Conservation (phyloP, 1,140 invertebrate species). For the Pseudomyrmex gracilis region DNA sequence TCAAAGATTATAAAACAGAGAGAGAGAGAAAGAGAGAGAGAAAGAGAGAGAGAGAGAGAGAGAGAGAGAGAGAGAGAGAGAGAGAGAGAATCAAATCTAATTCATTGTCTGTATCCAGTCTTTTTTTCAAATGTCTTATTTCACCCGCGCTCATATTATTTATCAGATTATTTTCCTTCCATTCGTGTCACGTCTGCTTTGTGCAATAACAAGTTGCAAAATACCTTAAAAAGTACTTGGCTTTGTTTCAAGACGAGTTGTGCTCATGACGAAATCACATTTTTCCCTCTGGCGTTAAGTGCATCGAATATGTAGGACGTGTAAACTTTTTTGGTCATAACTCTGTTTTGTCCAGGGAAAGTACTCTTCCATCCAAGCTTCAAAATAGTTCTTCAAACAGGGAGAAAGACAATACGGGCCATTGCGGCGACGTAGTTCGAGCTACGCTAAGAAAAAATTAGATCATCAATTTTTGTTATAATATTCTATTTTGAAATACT, state of each 20-base stretch:
- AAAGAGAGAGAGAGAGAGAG: too few species aligned
- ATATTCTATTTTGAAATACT: too few species aligned
- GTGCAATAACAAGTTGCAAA: conserved; percentile 30
- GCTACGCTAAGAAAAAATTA: background rate
- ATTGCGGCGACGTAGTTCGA: background rate
- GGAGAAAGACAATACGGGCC: background rate
- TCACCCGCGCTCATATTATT: too few species aligned
- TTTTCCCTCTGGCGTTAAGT: conserved; percentile 19
- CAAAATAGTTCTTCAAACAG: conserved; percentile 15
- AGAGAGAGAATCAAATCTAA: too few species aligned
- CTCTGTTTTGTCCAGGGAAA: background rate
- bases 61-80: too few species aligned
- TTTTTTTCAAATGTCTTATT: background rate
- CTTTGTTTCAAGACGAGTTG: conserved; percentile 28
- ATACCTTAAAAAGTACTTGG: conserved; percentile 28
- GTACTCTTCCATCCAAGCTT: background rate
- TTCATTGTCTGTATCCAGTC: too few species aligned
- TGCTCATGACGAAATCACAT: conserved; percentile 11
- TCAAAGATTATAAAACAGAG: too few species aligned
- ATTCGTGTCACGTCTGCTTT: background rate
- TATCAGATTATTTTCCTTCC: background rate
- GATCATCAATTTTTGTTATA: background rate
- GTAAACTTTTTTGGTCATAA: conserved; percentile 15
- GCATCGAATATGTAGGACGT: background rate
- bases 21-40: too few species aligned